These are phyloP conservation scores for Jaculus jaculus DNA, from an alignment of 2,113 vertebrate genomes.

Conservation along the genomic window DNA sequence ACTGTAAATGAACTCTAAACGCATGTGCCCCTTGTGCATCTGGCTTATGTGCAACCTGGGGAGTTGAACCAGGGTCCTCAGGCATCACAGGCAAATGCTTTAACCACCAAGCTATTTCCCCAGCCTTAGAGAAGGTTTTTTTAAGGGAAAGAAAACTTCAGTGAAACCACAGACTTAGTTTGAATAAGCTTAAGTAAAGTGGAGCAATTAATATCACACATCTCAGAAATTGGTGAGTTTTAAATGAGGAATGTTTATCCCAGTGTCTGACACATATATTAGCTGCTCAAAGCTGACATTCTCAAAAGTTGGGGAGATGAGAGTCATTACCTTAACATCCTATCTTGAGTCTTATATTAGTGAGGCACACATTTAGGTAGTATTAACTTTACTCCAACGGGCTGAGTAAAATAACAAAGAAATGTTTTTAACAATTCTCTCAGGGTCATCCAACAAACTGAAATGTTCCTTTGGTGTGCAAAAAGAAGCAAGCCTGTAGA, in stretches of 20 bases:
- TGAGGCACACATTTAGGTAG: fast-evolving
- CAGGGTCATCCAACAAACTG: not conserved
- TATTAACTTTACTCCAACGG: not conserved
- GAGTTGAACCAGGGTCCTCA: too few species aligned
- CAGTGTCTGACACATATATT: fast-evolving
- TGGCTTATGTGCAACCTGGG: too few species aligned
- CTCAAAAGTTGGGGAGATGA: fast-evolving
- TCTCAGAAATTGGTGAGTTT: not conserved
- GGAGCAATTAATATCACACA: not conserved
- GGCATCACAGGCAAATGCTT: too few species aligned
- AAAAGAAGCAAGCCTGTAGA: too few species aligned
- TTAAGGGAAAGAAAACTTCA: not conserved
- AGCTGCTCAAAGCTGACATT: not conserved
- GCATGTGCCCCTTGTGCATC: too few species aligned
- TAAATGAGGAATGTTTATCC: not conserved
- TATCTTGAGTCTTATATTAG: not conserved
- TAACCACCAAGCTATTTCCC: too few species aligned
- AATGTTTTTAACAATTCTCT: not conserved
- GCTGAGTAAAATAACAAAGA: not conserved
- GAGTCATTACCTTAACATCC: fast-evolving
- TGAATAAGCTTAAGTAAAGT: not conserved
- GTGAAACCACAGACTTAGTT: not conserved
- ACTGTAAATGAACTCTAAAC: too few species aligned
- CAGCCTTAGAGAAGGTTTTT: too few species aligned
- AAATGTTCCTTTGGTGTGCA: not conserved